Evolutionary conservation across 64 coral and sea anemone species (phyloP), one percentile per base, ranked within the genome.

Genomic region (Pachyseris speciosa): DNA sequence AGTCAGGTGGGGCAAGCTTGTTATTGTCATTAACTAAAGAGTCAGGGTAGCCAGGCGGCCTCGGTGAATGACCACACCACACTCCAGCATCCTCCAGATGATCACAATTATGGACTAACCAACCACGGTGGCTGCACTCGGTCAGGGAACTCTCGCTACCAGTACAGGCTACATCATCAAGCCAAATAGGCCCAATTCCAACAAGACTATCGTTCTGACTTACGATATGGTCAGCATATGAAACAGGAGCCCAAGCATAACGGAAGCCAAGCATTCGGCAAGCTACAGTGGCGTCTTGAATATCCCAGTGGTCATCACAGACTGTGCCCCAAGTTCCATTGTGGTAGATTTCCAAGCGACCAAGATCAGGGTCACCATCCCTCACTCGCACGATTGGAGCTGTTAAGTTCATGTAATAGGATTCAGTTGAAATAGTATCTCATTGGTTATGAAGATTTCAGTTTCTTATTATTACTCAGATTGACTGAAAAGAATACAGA

Each of bases 241-340:
- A 57, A 1, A 79, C 29, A 9, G 75, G 12, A 20, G 48, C 34
- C 75, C 75, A 79, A 1, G 75, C 75, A 17, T 58, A 79, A 17
- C 15, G 55, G 31, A 79, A 79, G 49, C 49, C 49, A 22, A 79
- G 75, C 75, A 79, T 79, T 79, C 75, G 49, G 22, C 75, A 79
- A 79, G 57, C 75, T 20, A 79, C 75, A 79, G 75, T 36, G 33
- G 75, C 31, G 6, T 79, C 75, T 2, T 79, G 20, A 55, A 79
- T 79, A 57, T 79, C 75, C 75, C 75, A 79, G 29, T 33, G 29
- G 29, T 79, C 75, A 51, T 79, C 75, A 57, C 75, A 79, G 19
- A 79, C 75, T 79, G 75, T 58, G 50, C 75, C 75, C 75, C 75
- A 79, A 37, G 47, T 79, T 34, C 75, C 75, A 50, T 79, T 59